Evolutionary conservation across 2,113 vertebrate species (phyloP), one percentile per base, ranked within the genome.

Genomic region (Narcine bancroftii): DNA sequence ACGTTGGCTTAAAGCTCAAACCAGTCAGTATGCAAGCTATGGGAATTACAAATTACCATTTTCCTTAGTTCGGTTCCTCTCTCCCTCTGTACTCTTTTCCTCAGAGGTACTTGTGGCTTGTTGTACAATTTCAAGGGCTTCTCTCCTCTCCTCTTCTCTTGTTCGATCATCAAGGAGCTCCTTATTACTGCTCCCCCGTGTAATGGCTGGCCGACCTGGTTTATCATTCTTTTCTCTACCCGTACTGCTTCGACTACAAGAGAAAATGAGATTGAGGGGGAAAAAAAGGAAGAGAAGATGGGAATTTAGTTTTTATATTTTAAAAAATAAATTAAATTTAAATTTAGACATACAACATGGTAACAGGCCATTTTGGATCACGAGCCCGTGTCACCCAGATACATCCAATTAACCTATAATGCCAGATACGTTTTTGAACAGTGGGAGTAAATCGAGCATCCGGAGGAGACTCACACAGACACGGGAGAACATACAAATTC

Each of bases 141-240:
- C 97, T 92, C 96, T 94, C 60, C 95, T 94, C 2, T 95, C 96
- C 71, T 98, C 98, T 93, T 98, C 98, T 0, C 96, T 96, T 0
- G 93, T 95, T 93, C 95, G 96, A 93, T 95, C 96, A 93, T 98
- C 98, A 60, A 96, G 93, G 92, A 98, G 95, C 94, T 98, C 97
- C 93, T 98, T 99, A 1, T 96, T 96, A 93, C 98, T 97, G 94
- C 97, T 93, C 21, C 96, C 96, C 92, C 97, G 95, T 29, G 95
- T 87, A 94, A 98, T 11, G 96, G 96, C 0, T 97, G 96, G 0
- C 94, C 53, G 72, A 50, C 56, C 94, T 0, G 96, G 94, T 94
- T 98, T 99, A 92, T 99, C 98, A 0, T 96, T 97, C 94, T 97
- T 97, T 93, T 99, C 99, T 76, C 97, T 96, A 93, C 96, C 96